phyloP scores from a whole-genome alignment of 2,888 invertebrate species.

The Enoplolaimus lenunculus region DNA sequence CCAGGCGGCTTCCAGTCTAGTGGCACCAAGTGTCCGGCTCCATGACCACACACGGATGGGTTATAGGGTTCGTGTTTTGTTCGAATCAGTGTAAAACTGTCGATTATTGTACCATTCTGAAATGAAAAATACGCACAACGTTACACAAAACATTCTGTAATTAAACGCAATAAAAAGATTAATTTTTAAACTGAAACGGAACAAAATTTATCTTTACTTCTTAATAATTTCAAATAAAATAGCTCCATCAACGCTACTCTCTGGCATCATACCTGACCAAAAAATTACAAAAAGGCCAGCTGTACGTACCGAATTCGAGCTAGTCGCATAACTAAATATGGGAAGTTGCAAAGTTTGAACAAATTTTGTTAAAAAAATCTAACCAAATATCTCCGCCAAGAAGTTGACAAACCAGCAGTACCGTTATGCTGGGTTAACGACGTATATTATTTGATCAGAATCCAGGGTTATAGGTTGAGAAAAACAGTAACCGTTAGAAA shows the following conservation, averaged over 20 bases:
- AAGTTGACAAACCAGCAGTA: too few relatives aligned
- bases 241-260: neutral
- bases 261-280: neutral
- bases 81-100: neutral
- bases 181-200: too few relatives aligned
- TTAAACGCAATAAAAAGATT: too few relatives aligned
- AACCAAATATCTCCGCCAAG: too few relatives aligned
- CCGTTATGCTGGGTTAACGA: neutral
- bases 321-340: too few relatives aligned
- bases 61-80: neutral
- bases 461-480: neutral
- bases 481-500: neutral
- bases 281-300: too few relatives aligned
- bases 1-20: neutral
- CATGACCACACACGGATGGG: neutral
- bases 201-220: too few relatives aligned
- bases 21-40: neutral
- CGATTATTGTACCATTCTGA: neutral
- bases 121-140: neutral
- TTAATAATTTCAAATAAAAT: too few relatives aligned
- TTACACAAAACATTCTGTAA: too few relatives aligned
- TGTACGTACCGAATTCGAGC: too few relatives aligned
- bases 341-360: too few relatives aligned
- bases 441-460: neutral
- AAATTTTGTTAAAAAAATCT: too few relatives aligned